Evolutionary conservation across 2,797 vertebrate genomes (phyloP).

Genomic region (Clarias platycephalus): DNA sequence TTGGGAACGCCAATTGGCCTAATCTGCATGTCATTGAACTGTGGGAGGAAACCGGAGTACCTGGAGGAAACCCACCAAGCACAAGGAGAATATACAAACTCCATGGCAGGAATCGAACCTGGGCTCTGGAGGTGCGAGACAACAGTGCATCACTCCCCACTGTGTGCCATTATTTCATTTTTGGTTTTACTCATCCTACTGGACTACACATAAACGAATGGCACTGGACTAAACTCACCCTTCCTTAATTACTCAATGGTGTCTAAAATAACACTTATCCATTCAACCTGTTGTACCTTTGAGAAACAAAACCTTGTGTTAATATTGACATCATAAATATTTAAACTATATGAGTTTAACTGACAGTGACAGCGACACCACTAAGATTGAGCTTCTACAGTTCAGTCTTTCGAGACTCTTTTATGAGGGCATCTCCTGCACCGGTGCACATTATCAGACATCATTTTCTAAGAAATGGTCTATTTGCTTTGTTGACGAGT

Average conservation of each 20-base stretch:
- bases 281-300: not conserved
- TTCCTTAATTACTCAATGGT: not conserved
- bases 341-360: not conserved
- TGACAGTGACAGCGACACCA: not conserved
- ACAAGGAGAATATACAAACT: too few relatives aligned
- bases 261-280: not conserved
- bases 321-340: not conserved
- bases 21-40: too few relatives aligned
- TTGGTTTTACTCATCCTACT: not conserved
- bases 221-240: not conserved
- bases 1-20: too few relatives aligned
- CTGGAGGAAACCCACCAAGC: too few relatives aligned
- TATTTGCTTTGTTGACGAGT: not conserved
- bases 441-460: not conserved
- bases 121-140: too few relatives aligned
- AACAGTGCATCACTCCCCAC: not conserved
- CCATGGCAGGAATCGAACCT: too few relatives aligned
- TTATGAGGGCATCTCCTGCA: not conserved
- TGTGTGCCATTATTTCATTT: not conserved
- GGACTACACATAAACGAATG: not conserved
- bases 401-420: not conserved
- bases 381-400: not conserved
- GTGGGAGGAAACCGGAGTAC: too few relatives aligned
- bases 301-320: not conserved
- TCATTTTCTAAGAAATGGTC: not conserved